phyloP scores from a whole-genome alignment of 2,888 invertebrate species.

The Conops quadrifasciatus region DNA sequence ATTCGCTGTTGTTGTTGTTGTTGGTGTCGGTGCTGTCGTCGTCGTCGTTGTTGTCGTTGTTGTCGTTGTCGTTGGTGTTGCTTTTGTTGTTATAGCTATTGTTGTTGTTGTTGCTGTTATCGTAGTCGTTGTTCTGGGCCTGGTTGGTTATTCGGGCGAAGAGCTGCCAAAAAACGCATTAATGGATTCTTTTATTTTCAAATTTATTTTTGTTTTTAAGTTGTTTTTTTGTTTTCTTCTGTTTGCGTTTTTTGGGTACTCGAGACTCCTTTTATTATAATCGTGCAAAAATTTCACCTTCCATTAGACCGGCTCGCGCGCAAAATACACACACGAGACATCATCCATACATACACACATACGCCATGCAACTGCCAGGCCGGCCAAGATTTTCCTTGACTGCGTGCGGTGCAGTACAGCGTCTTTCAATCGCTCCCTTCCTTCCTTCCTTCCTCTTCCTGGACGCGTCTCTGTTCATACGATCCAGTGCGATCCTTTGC shows the following conservation, averaged over 20 bases:
- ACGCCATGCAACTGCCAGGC: slow-evolving; percentile 15
- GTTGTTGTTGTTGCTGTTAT: background rate
- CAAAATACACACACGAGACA: background rate
- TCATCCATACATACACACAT: background rate
- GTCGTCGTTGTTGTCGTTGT: background rate
- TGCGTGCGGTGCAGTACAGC: background rate
- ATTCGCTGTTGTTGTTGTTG: no score
- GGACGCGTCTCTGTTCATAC: background rate
- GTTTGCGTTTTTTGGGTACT: background rate
- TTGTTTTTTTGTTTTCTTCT: background rate
- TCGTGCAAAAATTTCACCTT: slow-evolving; percentile 36
- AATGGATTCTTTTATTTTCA: slow-evolving; percentile 31
- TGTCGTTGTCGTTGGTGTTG: no score
- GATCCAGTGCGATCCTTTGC: background rate
- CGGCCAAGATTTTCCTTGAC: background rate
- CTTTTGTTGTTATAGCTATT: background rate
- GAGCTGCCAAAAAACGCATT: slow-evolving; percentile 30
- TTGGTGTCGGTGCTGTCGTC: background rate
- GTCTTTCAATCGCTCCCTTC: background rate
- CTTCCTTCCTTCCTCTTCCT: background rate
- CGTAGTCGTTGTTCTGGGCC: slow-evolving; percentile 29
- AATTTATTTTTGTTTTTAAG: slow-evolving; percentile 8
- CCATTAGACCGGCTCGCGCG: slow-evolving; percentile 22
- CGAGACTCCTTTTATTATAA: slow-evolving; percentile 24
- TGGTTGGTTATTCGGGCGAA: background rate